Base-by-base conservation (phyloP, 64 coral and sea anemone genomes). In the Porites australiensis region DNA sequence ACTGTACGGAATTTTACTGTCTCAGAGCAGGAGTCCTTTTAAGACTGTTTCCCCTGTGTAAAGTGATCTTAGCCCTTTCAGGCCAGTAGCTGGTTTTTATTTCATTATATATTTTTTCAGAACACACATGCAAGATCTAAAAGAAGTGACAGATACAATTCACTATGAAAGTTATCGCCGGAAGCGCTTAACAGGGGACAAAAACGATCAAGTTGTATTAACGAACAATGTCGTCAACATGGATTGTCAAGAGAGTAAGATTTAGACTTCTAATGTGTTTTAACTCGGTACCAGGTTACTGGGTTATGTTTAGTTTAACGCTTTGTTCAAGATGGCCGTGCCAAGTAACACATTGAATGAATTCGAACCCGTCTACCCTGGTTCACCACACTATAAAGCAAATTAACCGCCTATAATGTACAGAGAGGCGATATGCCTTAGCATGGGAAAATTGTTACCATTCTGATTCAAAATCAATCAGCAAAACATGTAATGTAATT, bases 71-170 rank as follows among this genome's bases (percentile, higher is more conserved):
- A 75, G 13, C 6, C 5, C 10, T 47, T 15, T 8, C 2, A 15
- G 43, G 13, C 14, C 37, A 75, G 10, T 65, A 12, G 43, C 1
- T 75, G 45, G 5, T 45, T 48, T 6, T 2, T 76, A 19, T 19
- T 50, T 19, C 13, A 51, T 76, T 13, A 49, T 2, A 15, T 18
- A 50, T 53, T 62, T 52, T 67, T 15, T 27, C 90, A 99, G 98
- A 86, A 99, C 98, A 57, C 98, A 99, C 74, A 99, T 99, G 94
- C 98, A 99, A 89, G 98, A 99, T 73, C 58, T 99, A 53, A 99
- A 99, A 60, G 98, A 99, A 65, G 98, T 99, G 13, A 99, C 98
- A 71, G 94, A 99, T 68, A 85, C 91, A 3, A 96, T 99, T 79
- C 98, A 99, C 67, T 99, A 99, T 87, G 94, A 99, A 80, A 96